A percentile compares a stretch with the other conserved stretches of the same genome.
These are phyloP conservation scores for Pelochelys cantorii DNA, from an alignment of 2,797 vertebrate genomes.

Conservation along the genomic window DNA sequence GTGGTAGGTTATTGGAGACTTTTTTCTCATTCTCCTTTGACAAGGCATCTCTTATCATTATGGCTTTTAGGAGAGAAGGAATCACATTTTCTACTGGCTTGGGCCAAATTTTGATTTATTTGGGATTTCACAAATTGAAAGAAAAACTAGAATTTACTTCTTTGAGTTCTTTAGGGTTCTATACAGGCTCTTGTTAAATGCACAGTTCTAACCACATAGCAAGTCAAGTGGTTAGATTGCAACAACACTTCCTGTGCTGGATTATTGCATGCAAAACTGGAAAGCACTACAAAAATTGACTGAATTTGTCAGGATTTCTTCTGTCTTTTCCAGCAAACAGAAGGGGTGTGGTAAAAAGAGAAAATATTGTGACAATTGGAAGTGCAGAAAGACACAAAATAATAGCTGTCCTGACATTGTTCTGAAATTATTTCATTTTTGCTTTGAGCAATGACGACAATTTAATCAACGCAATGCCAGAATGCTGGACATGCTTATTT, in stretches of 20 bases:
- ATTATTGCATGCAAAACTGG: neutral
- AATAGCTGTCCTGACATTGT: neutral
- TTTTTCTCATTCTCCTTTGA: neutral
- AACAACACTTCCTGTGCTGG: neutral
- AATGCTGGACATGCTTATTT: neutral
- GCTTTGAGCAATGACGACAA: neutral
- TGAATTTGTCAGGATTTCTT: neutral
- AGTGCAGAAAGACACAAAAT: fast-evolving
- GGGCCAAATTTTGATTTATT: neutral
- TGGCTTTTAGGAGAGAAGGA: neutral
- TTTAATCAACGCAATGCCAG: neutral
- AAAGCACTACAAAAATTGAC: fast-evolving
- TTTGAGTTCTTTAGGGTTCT: fast-evolving
- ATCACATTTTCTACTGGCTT: neutral
- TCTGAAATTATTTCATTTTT: neutral
- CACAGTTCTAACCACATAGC: neutral
- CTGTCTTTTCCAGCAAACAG: neutral
- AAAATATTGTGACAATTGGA: neutral
- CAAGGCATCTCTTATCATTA: neutral
- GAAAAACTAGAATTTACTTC: neutral
- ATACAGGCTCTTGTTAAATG: fast-evolving
- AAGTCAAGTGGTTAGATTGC: neutral
- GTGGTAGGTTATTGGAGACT: neutral
- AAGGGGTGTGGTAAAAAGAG: neutral
- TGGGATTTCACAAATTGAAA: neutral